Percentiles rank a stretch among this genome's conserved stretches.
Evolutionary conservation across 1,140 invertebrate species (phyloP).

Genomic region (Phthorimaea operculella): DNA sequence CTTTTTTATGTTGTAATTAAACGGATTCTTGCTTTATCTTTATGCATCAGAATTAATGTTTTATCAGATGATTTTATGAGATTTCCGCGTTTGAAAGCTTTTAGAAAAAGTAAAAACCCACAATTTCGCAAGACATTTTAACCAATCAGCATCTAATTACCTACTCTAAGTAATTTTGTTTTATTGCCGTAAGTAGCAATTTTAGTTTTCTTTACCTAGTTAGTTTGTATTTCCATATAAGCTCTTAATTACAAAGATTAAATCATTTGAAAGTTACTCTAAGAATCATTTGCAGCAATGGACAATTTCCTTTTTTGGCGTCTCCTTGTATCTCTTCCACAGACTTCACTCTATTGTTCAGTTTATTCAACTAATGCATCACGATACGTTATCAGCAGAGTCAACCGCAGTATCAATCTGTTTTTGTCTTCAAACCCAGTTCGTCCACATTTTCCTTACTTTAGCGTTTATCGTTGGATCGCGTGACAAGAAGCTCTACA

Average conservation of each 20-base stretch:
- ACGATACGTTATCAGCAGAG: conserved; percentile 8
- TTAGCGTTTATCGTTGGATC: conserved; percentile 41
- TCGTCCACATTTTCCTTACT: conserved; percentile 21
- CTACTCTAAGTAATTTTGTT: too few relatives aligned
- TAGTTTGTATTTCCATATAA: too few relatives aligned
- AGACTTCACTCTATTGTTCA: background rate
- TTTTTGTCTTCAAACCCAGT: conserved; percentile 18
- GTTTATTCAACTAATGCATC: background rate
- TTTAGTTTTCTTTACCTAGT: too few relatives aligned
- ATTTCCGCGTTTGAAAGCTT: background rate
- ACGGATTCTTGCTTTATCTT: background rate
- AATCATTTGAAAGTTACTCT: background rate
- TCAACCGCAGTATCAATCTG: conserved; percentile 9
- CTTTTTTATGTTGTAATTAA: conserved; percentile 4
- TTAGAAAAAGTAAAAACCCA: too few relatives aligned
- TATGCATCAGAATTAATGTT: conserved; percentile 9
- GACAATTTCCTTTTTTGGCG: too few relatives aligned
- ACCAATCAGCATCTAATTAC: too few relatives aligned
- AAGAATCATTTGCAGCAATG: background rate
- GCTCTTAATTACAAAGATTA: too few relatives aligned
- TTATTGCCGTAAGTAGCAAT: too few relatives aligned
- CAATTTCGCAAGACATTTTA: too few relatives aligned
- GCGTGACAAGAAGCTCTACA: conserved; percentile 52
- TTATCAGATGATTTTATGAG: background rate
- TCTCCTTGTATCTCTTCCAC: background rate